Percentiles rank a stretch among this genome's conserved stretches.
Conservation (phyloP, 2,888 invertebrate genomes). For the Apodemia hepburni region DNA sequence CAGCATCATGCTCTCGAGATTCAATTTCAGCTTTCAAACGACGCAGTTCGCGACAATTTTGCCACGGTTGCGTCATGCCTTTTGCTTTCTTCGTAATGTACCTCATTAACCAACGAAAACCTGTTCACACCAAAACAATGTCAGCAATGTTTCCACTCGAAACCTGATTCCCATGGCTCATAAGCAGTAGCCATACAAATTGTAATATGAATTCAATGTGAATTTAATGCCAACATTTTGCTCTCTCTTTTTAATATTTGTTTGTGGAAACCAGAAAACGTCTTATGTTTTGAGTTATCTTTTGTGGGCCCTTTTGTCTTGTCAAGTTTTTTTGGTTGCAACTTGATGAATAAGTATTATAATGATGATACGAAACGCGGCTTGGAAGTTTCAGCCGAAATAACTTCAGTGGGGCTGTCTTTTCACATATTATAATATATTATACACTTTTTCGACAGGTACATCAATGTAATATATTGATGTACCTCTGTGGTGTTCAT, state of each 20-base stretch:
- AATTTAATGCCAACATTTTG: slow-evolving; percentile 2
- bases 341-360: no score
- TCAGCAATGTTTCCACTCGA: slow-evolving; percentile 41
- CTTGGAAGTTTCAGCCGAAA: no score
- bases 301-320: no score
- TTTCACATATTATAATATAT: no score
- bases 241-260: slow-evolving; percentile 6
- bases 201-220: slow-evolving; percentile 20
- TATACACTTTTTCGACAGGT: no score
- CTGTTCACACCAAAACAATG: slow-evolving; percentile 52
- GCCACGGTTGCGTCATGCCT: slow-evolving; percentile 44
- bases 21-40: slow-evolving; percentile 66
- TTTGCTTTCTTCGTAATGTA: slow-evolving; percentile 52
- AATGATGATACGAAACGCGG: no score
- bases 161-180: slow-evolving; percentile 45
- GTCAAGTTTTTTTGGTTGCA: no score
- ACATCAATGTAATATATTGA: no score
- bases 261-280: not conserved
- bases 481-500: no score
- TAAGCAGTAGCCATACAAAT: slow-evolving; percentile 24
- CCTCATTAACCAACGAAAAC: slow-evolving; percentile 62
- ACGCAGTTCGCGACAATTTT: slow-evolving; percentile 31
- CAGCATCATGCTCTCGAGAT: slow-evolving; percentile 60
- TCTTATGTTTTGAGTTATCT: no score
- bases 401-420: no score